These are phyloP conservation scores for Montipora foliosa DNA, from an alignment of 64 coral and sea anemone genomes.

Conservation along the genomic window DNA sequence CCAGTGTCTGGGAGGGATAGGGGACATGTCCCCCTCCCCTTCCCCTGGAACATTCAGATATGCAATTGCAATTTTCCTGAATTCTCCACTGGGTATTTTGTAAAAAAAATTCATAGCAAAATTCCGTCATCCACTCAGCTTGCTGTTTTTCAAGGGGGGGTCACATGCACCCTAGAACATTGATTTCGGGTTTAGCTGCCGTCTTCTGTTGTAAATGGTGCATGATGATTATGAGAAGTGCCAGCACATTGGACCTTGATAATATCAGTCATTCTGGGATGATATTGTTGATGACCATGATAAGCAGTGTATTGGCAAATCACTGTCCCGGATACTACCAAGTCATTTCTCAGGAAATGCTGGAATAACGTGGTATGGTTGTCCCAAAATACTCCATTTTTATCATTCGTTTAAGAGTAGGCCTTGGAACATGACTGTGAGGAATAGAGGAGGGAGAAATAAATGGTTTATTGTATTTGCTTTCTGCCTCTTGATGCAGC, in stretches of 20 bases:
- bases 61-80: too few relatives aligned
- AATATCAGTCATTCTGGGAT: not conserved
- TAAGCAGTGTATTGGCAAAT: not conserved
- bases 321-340: not conserved
- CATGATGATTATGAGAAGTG: not conserved
- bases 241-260: too few relatives aligned
- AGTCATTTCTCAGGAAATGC: conserved; percentile 59
- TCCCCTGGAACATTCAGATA: too few relatives aligned
- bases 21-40: too few relatives aligned
- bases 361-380: conserved; percentile 84
- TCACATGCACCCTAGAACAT: too few relatives aligned
- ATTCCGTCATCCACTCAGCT: too few relatives aligned
- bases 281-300: not conserved
- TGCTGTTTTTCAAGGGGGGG: too few relatives aligned
- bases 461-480: conserved; percentile 51
- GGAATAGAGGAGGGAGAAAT: conserved; percentile 87
- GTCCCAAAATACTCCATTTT: conserved; percentile 94
- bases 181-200: too few relatives aligned
- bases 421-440: conserved; percentile 72
- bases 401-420: conserved; percentile 87
- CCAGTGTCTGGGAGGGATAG: too few relatives aligned
- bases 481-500: not conserved
- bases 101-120: too few relatives aligned
- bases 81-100: too few relatives aligned
- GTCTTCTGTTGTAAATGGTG: not conserved